A percentile compares a stretch with the other conserved stretches of the same genome.
Evolutionary conservation across 2,113 vertebrate species (phyloP).

Genomic region (Pica pica): DNA sequence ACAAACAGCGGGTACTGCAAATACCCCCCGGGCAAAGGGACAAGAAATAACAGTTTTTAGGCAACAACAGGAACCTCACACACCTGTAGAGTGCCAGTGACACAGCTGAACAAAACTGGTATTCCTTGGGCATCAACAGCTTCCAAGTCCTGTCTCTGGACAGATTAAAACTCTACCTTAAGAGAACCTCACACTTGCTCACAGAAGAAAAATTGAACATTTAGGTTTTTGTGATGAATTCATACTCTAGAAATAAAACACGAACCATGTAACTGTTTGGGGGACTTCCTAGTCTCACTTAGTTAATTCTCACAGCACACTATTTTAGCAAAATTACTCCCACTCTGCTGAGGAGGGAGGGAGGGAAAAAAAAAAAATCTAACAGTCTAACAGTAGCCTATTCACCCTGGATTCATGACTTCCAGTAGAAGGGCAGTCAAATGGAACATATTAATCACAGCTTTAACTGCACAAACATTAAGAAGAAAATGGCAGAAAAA

Average conservation of each 20-base stretch:
- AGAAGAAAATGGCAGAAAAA: neutral
- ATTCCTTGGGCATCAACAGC: neutral
- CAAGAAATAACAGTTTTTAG: neutral
- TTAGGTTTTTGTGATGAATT: neutral
- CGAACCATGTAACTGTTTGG: neutral
- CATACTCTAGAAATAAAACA: neutral
- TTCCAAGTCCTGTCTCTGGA: neutral
- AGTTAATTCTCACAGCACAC: neutral
- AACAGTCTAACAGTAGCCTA: neutral
- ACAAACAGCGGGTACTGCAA: neutral
- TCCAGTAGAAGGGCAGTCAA: neutral
- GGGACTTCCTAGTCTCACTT: neutral
- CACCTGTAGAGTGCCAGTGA: neutral
- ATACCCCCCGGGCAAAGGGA: neutral
- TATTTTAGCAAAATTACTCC: neutral
- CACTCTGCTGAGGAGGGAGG: neutral
- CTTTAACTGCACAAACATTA: neutral
- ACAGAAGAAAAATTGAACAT: neutral
- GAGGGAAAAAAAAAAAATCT: neutral
- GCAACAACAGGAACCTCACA: neutral
- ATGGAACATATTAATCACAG: neutral
- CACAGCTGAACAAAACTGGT: neutral
- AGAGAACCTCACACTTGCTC: neutral
- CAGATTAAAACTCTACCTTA: neutral
- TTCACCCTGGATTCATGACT: neutral